Percentiles rank a stretch among this genome's conserved stretches.
Conservation (phyloP, 2,888 invertebrate genomes). For the Dryobota labecula region DNA sequence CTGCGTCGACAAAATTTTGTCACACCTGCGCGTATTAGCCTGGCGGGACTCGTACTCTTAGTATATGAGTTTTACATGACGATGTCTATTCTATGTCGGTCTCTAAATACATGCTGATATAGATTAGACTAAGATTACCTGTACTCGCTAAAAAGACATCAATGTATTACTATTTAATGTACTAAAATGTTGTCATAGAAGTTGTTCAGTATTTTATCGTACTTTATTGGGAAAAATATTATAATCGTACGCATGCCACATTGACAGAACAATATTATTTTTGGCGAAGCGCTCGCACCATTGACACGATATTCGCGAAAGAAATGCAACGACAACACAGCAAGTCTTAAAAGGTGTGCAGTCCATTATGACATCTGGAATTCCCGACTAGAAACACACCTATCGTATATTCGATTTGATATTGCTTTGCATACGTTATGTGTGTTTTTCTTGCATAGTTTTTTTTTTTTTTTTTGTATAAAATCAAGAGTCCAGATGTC, state of each 20-base stretch:
- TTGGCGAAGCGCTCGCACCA: neutral
- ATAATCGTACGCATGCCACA: neutral
- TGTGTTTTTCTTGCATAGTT: neutral
- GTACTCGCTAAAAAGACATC: slow-evolving; percentile 39
- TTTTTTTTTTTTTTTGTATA: neutral
- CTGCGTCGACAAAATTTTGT: neutral
- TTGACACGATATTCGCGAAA: neutral
- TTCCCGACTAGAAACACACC: too few species aligned
- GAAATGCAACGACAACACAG: neutral
- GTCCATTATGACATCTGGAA: too few species aligned
- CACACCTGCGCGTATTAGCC: neutral
- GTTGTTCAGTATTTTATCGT: neutral
- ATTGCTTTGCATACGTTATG: neutral
- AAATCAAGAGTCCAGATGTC: neutral
- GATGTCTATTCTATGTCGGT: slow-evolving; percentile 34
- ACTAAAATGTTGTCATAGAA: neutral
- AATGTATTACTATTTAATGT: neutral
- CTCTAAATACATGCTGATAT: slow-evolving; percentile 38
- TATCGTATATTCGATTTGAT: too few species aligned
- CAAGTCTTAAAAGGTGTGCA: neutral
- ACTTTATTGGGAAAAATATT: neutral
- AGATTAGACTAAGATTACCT: slow-evolving; percentile 49
- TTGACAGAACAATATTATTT: neutral
- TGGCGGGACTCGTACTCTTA: slow-evolving; percentile 31
- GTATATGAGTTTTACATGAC: slow-evolving; percentile 37